Percentiles rank a stretch among this genome's conserved stretches.
These are phyloP conservation scores for Wasmannia auropunctata DNA, from an alignment of 1,140 invertebrate species.

Conservation along the genomic window DNA sequence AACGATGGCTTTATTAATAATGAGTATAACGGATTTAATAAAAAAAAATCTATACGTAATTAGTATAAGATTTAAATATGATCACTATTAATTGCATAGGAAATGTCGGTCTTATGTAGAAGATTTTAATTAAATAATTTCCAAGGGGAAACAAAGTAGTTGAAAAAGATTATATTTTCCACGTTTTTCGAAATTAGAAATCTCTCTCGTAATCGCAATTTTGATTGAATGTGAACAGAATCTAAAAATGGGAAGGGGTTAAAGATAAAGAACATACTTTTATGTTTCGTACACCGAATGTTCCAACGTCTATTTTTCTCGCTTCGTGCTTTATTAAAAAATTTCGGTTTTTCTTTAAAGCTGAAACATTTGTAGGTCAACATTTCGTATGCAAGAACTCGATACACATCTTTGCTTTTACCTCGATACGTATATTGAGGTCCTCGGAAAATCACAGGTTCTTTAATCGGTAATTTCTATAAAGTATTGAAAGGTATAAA, in stretches of 20 bases:
- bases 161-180: background rate
- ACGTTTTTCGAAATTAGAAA: background rate
- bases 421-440: constrained; percentile 24
- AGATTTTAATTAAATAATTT: background rate
- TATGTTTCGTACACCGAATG: background rate
- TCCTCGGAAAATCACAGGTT: constrained; percentile 50
- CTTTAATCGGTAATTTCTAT: constrained; percentile 25
- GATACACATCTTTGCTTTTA: background rate
- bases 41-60: constrained; percentile 22
- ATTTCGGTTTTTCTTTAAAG: background rate
- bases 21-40: constrained; percentile 20
- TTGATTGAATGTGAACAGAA: background rate
- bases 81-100: background rate
- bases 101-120: background rate
- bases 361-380: background rate
- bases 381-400: constrained; percentile 14
- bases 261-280: background rate
- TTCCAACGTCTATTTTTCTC: background rate
- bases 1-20: background rate
- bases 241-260: background rate
- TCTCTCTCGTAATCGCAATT: background rate
- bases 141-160: background rate
- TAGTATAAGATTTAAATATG: background rate
- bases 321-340: background rate
- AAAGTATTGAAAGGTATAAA: background rate